phyloP scores from a whole-genome alignment of 2,113 vertebrate species.

The Anguilla japonica region DNA sequence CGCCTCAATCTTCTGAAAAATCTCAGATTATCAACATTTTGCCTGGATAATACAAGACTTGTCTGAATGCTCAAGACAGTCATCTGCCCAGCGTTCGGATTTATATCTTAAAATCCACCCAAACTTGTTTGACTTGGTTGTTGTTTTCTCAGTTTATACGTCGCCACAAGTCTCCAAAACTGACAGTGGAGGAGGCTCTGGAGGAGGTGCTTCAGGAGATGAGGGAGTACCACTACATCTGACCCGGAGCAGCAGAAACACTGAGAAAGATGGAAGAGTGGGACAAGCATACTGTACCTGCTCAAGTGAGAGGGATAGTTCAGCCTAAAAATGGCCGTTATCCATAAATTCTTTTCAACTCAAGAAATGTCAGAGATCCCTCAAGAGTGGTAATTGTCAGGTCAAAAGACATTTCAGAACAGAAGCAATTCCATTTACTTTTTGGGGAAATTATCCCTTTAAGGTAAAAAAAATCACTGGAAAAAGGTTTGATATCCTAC shows the following conservation, averaged over 20 bases:
- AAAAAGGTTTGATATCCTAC: background rate
- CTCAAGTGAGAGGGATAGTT: background rate
- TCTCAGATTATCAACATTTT: background rate
- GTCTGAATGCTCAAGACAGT: background rate
- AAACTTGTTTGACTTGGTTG: background rate
- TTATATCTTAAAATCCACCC: background rate
- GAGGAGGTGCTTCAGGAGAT: slow-evolving; percentile 64
- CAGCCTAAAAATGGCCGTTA: too few species aligned
- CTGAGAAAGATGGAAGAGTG: background rate
- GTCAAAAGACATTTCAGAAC: too few species aligned
- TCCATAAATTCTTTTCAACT: too few species aligned
- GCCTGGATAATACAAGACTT: background rate
- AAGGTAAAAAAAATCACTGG: background rate
- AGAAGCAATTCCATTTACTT: too few species aligned
- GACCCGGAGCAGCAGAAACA: slow-evolving; percentile 10
- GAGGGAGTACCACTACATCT: slow-evolving; percentile 52
- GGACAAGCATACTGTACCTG: background rate
- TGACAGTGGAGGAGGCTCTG: slow-evolving; percentile 65
- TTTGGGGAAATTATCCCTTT: too few species aligned
- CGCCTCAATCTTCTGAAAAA: background rate
- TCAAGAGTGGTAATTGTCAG: too few species aligned
- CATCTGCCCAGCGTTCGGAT: background rate
- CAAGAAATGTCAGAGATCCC: too few species aligned
- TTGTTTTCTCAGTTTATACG: slow-evolving; percentile 70
- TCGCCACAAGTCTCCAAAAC: slow-evolving; percentile 63